Percentiles rank a stretch among this genome's conserved stretches.
phyloP scores from a whole-genome alignment of 2,797 vertebrate genomes.

The Myotis findleyi region DNA sequence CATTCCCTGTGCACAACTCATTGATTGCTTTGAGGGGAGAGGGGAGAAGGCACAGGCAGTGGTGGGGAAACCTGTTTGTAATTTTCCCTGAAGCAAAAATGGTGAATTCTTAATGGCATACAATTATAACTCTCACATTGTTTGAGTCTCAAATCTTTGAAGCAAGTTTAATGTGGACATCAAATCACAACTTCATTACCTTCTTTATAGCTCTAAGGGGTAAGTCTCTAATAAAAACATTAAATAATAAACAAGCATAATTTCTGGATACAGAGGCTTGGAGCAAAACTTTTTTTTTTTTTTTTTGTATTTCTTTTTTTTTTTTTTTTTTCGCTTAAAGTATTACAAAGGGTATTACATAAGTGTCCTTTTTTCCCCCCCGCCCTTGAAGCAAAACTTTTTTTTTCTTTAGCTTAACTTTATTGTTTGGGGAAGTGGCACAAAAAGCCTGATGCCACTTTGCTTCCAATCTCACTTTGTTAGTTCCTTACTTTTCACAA shows the following conservation, averaged over 20 bases:
- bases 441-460: neutral
- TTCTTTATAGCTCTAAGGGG: neutral
- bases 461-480: slow-evolving; percentile 28
- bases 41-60: neutral
- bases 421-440: neutral
- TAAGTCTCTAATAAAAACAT: slow-evolving; percentile 11
- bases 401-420: neutral
- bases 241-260: slow-evolving; percentile 8
- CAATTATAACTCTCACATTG: neutral
- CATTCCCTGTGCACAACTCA: neutral
- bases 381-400: slow-evolving; percentile 16
- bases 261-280: neutral
- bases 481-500: slow-evolving; percentile 25
- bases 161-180: slow-evolving; percentile 5
- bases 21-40: neutral
- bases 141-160: neutral
- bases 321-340: too few species aligned
- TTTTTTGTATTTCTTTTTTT: too few species aligned
- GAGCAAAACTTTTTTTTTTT: neutral
- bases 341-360: too few species aligned
- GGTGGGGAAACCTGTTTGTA: neutral
- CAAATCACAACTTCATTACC: neutral
- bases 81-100: neutral
- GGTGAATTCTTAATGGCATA: neutral
- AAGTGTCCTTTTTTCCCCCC: too few species aligned